phyloP scores from a whole-genome alignment of 2,113 vertebrate species.

The Hippocampus guttulatus region DNA sequence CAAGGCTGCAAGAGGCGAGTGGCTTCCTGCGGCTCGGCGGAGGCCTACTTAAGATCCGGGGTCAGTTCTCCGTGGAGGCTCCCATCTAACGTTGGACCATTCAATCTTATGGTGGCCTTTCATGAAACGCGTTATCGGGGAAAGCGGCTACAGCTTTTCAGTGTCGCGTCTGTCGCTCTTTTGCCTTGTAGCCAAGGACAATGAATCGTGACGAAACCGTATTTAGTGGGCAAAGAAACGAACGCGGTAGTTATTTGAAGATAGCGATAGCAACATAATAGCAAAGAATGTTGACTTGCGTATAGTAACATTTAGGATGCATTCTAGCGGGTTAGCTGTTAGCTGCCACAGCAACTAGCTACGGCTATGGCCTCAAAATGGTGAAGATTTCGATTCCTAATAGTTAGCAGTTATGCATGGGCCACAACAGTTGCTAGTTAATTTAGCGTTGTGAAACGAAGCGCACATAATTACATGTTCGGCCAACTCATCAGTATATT shows the following conservation, averaged over 20 bases:
- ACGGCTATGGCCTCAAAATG: conserved; percentile 11
- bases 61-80: conserved; percentile 22
- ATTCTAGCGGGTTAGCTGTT: conserved; percentile 31
- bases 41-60: conserved; percentile 46
- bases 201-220: neutral
- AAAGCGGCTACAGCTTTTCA: neutral
- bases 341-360: conserved; percentile 26
- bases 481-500: neutral
- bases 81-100: conserved; percentile 19
- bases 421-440: neutral
- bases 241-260: neutral
- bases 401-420: neutral
- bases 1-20: conserved; percentile 21
- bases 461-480: neutral
- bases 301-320: conserved; percentile 26
- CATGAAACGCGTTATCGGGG: neutral
- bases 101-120: conserved; percentile 30
- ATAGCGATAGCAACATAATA: neutral
- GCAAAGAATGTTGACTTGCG: conserved; percentile 20
- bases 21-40: conserved; percentile 40
- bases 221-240: too few species aligned
- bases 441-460: neutral
- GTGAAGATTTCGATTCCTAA: neutral
- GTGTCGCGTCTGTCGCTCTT: neutral
- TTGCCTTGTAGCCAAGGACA: neutral